Evolutionary conservation across 2,113 vertebrate species (phyloP).

Genomic region (Lontra canadensis): DNA sequence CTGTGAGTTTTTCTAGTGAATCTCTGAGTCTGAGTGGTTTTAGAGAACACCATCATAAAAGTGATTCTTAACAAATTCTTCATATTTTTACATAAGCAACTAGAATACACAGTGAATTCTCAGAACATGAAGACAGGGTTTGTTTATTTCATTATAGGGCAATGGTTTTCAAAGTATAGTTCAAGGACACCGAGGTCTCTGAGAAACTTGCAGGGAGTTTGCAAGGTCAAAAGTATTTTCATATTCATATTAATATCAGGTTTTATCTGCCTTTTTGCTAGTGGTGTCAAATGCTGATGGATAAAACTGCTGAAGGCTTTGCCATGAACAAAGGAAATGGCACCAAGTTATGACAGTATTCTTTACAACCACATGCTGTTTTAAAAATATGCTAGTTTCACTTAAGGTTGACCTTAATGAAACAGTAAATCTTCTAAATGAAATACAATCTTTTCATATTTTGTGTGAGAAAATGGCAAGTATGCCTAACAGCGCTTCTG

Average conservation of each 20-base stretch:
- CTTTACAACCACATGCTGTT: background rate
- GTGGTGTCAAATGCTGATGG: background rate
- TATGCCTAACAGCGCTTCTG: background rate
- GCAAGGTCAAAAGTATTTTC: conserved; percentile 3
- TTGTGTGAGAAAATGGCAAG: background rate
- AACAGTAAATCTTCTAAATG: background rate
- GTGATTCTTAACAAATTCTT: background rate
- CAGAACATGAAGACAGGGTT: background rate
- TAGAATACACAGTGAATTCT: background rate
- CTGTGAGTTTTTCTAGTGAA: background rate
- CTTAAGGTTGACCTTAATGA: background rate
- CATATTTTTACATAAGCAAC: conserved; percentile 7
- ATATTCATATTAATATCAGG: conserved; percentile 10
- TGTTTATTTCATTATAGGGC: background rate
- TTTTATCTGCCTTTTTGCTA: background rate
- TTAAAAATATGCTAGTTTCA: background rate
- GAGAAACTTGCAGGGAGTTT: background rate
- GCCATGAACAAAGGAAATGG: background rate
- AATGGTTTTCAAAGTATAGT: background rate
- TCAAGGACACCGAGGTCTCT: background rate
- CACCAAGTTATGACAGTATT: background rate
- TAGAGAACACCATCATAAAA: background rate
- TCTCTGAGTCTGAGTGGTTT: background rate
- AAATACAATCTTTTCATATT: background rate
- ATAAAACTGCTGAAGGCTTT: background rate